These are phyloP conservation scores for Polymixis flavicincta DNA, from an alignment of 2,888 invertebrate genomes.

Conservation along the genomic window DNA sequence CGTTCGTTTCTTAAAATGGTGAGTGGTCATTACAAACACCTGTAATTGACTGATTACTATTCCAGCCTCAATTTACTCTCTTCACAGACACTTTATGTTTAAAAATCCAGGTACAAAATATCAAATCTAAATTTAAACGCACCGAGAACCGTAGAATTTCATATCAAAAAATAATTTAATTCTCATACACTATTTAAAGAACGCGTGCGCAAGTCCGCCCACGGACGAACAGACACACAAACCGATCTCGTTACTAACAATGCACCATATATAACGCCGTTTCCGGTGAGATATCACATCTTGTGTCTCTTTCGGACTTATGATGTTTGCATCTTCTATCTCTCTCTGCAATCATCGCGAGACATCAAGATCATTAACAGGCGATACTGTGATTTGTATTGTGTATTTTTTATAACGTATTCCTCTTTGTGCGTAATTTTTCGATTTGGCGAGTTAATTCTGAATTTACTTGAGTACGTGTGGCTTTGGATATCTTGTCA, in stretches of 20 bases:
- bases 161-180: slow-evolving; percentile 69
- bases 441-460: slow-evolving; percentile 64
- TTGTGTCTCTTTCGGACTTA: slow-evolving; percentile 70
- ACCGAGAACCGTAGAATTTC: slow-evolving; percentile 62
- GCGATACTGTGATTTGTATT: slow-evolving; percentile 88
- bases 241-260: slow-evolving; percentile 90
- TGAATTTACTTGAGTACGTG: slow-evolving; percentile 40
- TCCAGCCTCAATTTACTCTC: neutral
- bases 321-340: slow-evolving; percentile 61
- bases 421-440: slow-evolving; percentile 61
- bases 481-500: slow-evolving; percentile 35
- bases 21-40: too few relatives aligned
- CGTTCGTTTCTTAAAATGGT: neutral
- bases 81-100: neutral
- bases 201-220: slow-evolving; percentile 75
- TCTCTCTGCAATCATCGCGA: slow-evolving; percentile 80
- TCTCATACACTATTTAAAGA: slow-evolving; percentile 70
- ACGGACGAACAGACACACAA: slow-evolving; percentile 82
- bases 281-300: slow-evolving; percentile 86
- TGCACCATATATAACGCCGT: slow-evolving; percentile 89
- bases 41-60: too few relatives aligned
- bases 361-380: slow-evolving; percentile 87
- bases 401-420: slow-evolving; percentile 71
- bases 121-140: slow-evolving; percentile 46
- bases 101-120: slow-evolving; percentile 40